Percentiles rank a stretch among this genome's conserved stretches.
Conservation (phyloP, 2,888 invertebrate species). For the Hydrotaea diabolus region DNA sequence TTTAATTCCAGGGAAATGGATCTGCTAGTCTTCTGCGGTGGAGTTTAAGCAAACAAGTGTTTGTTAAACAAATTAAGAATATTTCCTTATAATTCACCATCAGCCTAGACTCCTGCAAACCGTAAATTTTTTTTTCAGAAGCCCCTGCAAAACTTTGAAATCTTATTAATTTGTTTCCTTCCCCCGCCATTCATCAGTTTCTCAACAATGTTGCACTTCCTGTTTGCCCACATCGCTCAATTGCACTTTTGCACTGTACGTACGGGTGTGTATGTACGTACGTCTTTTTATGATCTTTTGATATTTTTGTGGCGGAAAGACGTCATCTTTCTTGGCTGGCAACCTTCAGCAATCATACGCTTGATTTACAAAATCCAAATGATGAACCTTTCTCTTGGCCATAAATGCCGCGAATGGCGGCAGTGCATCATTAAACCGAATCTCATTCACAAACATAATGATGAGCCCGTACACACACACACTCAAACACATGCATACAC, state of each 20-base stretch:
- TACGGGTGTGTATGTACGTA: not conserved
- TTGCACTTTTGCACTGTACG: too few relatives aligned
- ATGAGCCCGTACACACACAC: conserved; percentile 41
- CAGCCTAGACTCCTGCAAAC: too few relatives aligned
- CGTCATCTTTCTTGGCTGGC: conserved; percentile 10
- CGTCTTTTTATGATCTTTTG: not conserved
- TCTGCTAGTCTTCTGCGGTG: too few relatives aligned
- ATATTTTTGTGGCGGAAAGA: not conserved
- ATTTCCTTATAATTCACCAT: too few relatives aligned
- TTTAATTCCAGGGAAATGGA: too few relatives aligned
- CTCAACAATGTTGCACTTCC: conserved; percentile 13
- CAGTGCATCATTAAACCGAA: conserved; percentile 13
- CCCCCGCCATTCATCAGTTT: not conserved
- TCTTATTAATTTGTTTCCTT: not conserved
- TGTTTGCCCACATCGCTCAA: not conserved
- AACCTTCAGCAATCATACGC: conserved; percentile 62
- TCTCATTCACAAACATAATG: conserved; percentile 35
- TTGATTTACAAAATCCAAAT: conserved; percentile 61
- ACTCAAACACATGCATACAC: conserved; percentile 1
- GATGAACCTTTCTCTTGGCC: conserved; percentile 42
- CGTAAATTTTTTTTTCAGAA: too few relatives aligned
- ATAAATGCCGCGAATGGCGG: not conserved
- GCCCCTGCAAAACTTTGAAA: too few relatives aligned
- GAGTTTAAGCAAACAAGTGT: too few relatives aligned
- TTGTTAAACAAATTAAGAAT: too few relatives aligned